Evolutionary conservation across 2,888 invertebrate species (phyloP).

Genomic region (Latheticus oryzae): DNA sequence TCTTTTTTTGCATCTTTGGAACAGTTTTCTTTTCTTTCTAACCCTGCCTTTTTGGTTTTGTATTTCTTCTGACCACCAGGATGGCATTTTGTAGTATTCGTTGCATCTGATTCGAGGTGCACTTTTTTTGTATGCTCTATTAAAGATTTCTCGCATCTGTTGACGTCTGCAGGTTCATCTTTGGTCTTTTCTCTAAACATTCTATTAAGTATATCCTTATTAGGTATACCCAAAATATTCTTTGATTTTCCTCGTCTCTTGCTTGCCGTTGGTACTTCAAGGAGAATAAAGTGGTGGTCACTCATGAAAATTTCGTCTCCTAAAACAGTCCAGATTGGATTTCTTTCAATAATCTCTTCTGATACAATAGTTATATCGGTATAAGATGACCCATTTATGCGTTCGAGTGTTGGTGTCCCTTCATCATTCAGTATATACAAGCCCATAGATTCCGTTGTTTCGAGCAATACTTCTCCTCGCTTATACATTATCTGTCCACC

Average conservation of each 20-base stretch:
- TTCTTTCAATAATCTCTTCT: background rate
- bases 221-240: too few species aligned
- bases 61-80: conserved; percentile 8
- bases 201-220: too few species aligned
- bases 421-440: background rate
- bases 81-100: background rate
- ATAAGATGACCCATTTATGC: background rate
- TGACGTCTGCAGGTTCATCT: too few species aligned
- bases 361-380: background rate
- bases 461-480: background rate
- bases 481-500: background rate
- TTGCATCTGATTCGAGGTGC: too few species aligned
- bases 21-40: background rate
- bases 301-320: background rate
- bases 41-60: background rate
- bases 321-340: background rate
- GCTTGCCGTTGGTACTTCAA: too few species aligned
- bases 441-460: background rate
- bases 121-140: background rate
- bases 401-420: background rate
- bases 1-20: conserved; percentile 1
- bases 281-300: conserved; percentile 1
- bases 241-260: too few species aligned
- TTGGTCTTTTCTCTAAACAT: too few species aligned
- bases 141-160: too few species aligned